Conservation (phyloP, 2,888 invertebrate species). For the Epicampocera succincta region DNA sequence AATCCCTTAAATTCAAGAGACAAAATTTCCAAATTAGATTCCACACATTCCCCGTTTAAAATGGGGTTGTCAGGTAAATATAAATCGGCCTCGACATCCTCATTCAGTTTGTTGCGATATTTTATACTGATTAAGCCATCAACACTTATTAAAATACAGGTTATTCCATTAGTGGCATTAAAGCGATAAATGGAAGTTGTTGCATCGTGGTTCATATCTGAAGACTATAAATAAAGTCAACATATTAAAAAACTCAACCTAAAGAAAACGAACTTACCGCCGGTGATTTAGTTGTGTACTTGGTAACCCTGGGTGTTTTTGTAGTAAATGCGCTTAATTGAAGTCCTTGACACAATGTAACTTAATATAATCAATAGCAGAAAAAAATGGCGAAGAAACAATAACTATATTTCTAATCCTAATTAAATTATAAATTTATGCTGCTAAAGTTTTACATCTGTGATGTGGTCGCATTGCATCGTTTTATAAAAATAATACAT, state of each 20-base stretch:
- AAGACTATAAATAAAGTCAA: constrained; percentile 74
- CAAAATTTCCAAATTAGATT: constrained; percentile 88
- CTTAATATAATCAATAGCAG: constrained; percentile 69
- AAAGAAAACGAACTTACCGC: constrained; percentile 74
- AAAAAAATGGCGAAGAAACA: background rate
- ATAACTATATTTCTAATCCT: too few relatives aligned
- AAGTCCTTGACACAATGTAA: constrained; percentile 77
- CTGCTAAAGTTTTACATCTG: too few relatives aligned
- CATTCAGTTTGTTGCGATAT: constrained; percentile 87
- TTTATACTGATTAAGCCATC: constrained; percentile 89
- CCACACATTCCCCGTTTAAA: constrained; percentile 88
- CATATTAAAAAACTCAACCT: background rate
- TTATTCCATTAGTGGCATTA: constrained; percentile 86
- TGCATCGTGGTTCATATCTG: constrained; percentile 78
- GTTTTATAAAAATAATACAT: too few relatives aligned
- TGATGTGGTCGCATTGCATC: too few relatives aligned
- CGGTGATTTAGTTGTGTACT: constrained; percentile 84
- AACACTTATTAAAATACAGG: constrained; percentile 87
- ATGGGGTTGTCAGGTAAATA: constrained; percentile 89
- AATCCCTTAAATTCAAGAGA: constrained; percentile 89
- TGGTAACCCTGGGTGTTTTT: constrained; percentile 85
- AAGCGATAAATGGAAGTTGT: constrained; percentile 86
- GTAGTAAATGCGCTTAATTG: constrained; percentile 85
- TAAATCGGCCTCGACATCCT: constrained; percentile 86
- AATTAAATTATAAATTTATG: too few relatives aligned